These are phyloP conservation scores for Podabrus alpinus DNA, from an alignment of 2,888 invertebrate species.

Conservation along the genomic window DNA sequence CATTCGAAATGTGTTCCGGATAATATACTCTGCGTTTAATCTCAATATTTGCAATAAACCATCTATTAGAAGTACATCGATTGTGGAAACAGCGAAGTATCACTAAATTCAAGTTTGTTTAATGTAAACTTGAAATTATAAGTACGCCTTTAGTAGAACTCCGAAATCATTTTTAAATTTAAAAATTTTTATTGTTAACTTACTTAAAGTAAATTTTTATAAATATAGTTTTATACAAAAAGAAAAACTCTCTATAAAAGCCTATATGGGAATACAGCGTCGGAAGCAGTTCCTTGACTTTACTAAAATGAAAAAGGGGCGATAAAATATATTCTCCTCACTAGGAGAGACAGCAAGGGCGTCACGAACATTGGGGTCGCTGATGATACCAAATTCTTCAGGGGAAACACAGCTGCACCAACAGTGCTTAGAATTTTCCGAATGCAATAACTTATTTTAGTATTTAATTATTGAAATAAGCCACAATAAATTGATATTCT, in stretches of 20 bases:
- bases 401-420: conserved; percentile 35
- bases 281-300: conserved; percentile 36
- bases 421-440: conserved; percentile 43
- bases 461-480: not conserved
- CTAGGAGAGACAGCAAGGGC: conserved; percentile 33
- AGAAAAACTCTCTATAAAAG: conserved; percentile 18
- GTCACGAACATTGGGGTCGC: conserved; percentile 37
- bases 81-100: not conserved
- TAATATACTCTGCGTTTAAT: conserved; percentile 16
- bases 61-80: conserved; percentile 1
- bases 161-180: conserved; percentile 1
- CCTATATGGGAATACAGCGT: conserved; percentile 34
- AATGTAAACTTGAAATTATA: not conserved
- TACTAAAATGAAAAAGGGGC: conserved; percentile 42
- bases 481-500: not conserved
- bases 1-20: conserved; percentile 19
- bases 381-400: conserved; percentile 41
- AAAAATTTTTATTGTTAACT: conserved; percentile 20
- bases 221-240: conserved; percentile 25
- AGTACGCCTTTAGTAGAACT: not conserved
- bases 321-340: conserved; percentile 40
- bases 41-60: conserved; percentile 12
- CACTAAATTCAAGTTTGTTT: not conserved
- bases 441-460: conserved; percentile 44
- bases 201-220: conserved; percentile 14